phyloP scores from a whole-genome alignment of 2,797 vertebrate species.

The Myiotriccus ornatus region DNA sequence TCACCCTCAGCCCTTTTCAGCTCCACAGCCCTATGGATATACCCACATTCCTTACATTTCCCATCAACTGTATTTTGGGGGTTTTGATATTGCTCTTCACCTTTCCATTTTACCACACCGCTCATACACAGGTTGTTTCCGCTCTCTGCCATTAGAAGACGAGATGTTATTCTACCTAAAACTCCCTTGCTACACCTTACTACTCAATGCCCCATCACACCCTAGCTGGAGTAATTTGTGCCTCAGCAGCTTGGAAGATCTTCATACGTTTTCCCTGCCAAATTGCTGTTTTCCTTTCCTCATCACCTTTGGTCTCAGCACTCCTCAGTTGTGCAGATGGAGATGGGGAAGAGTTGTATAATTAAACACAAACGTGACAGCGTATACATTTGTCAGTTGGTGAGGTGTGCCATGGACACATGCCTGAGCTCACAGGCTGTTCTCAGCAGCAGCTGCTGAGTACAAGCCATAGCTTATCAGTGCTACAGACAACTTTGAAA shows the following conservation, averaged over 20 bases:
- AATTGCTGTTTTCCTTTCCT: background rate
- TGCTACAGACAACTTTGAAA: background rate
- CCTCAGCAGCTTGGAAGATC: background rate
- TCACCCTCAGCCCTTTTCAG: background rate
- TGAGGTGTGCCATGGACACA: background rate
- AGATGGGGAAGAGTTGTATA: background rate
- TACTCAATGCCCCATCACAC: background rate
- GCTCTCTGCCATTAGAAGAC: background rate
- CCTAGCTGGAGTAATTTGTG: background rate
- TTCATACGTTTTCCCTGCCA: background rate
- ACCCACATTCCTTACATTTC: background rate
- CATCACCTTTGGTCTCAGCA: background rate
- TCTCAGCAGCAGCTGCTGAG: background rate
- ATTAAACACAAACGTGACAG: background rate
- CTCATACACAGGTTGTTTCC: background rate
- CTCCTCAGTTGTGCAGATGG: background rate
- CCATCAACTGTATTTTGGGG: fast-evolving
- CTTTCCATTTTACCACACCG: background rate
- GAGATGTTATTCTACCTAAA: background rate
- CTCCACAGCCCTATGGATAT: background rate
- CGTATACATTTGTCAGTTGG: background rate
- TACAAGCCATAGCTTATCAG: background rate
- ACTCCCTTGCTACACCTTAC: background rate
- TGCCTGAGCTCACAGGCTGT: background rate
- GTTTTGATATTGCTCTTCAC: background rate